These are phyloP conservation scores for Hipposideros larvatus DNA, from an alignment of 2,797 vertebrate species.

Conservation along the genomic window DNA sequence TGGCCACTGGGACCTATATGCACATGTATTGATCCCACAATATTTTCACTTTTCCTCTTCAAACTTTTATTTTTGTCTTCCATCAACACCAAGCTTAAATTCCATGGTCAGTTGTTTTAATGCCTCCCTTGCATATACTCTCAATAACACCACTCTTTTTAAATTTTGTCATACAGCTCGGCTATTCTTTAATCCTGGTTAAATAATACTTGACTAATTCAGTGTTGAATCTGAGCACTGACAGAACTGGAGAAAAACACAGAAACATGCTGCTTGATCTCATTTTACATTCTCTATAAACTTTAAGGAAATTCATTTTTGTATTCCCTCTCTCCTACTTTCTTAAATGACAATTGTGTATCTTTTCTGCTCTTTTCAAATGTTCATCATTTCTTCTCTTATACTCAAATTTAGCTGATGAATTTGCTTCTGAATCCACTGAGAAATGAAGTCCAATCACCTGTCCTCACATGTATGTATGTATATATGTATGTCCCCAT, in stretches of 20 bases:
- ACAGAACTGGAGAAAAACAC: neutral
- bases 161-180: neutral
- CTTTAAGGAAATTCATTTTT: neutral
- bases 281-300: neutral
- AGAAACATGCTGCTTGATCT: accelerated
- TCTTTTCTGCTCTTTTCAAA: neutral
- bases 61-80: neutral
- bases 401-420: neutral
- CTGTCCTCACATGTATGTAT: accelerated
- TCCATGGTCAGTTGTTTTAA: neutral
- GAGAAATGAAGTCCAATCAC: neutral
- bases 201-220: neutral
- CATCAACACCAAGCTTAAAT: neutral
- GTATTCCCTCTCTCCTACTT: neutral
- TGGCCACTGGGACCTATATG: neutral
- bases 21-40: neutral
- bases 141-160: neutral
- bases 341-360: too few relatives aligned
- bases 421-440: neutral
- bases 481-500: too few relatives aligned
- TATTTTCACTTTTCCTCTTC: constrained; percentile 45
- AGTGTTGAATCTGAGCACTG: neutral
- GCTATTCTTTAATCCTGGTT: neutral
- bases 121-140: neutral
- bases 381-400: neutral